phyloP scores from a whole-genome alignment of 2,888 invertebrate genomes.

The Aporophyla lueneburgensis region DNA sequence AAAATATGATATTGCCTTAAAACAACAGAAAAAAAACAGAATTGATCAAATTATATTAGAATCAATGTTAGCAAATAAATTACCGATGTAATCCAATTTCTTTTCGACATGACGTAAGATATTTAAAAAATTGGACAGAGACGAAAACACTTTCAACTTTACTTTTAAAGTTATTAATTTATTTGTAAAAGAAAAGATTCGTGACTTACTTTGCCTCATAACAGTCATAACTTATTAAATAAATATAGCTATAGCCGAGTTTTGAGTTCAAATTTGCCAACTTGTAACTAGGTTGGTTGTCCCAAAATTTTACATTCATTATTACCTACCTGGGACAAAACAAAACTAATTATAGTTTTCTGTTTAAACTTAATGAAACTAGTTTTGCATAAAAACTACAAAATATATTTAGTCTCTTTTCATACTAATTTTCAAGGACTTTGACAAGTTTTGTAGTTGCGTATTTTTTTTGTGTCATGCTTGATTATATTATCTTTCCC shows the following conservation, averaged over 20 bases:
- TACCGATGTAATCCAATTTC: too few relatives aligned
- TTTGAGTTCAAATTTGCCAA: conserved; percentile 26
- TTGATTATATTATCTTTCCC: too few relatives aligned
- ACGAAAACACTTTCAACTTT: background rate
- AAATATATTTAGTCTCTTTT: background rate
- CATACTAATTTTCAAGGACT: background rate
- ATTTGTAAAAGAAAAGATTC: background rate
- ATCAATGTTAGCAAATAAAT: too few relatives aligned
- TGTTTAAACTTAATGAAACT: background rate
- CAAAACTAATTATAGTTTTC: conserved; percentile 36
- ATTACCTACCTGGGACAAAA: conserved; percentile 11
- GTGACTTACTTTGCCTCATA: background rate
- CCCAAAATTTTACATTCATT: conserved; percentile 36
- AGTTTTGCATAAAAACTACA: background rate
- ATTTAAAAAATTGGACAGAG: background rate
- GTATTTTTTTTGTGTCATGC: background rate
- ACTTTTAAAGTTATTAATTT: background rate
- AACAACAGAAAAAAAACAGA: too few relatives aligned
- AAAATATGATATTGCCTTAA: too few relatives aligned
- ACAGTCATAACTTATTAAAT: too few relatives aligned
- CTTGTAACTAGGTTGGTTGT: conserved; percentile 24
- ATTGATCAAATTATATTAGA: too few relatives aligned
- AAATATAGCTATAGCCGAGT: background rate
- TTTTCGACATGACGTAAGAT: too few relatives aligned
- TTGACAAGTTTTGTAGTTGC: background rate